A percentile compares a stretch with the other conserved stretches of the same genome.
Conservation (phyloP, 2,113 vertebrate species). For the Albula glossodonta region DNA sequence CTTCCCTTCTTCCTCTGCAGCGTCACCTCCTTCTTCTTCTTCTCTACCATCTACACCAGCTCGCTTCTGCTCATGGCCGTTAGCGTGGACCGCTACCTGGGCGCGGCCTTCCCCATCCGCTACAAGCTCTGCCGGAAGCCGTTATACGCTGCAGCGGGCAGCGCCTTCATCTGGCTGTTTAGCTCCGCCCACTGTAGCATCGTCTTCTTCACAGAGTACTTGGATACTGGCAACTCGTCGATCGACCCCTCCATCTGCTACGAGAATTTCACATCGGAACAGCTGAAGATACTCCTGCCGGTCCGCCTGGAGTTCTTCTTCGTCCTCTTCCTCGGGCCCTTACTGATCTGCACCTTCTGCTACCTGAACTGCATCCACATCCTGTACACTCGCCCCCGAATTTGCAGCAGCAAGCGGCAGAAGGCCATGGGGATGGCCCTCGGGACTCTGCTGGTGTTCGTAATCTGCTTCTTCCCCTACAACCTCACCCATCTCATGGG, state of each 20-base stretch:
- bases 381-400: constrained; percentile 50
- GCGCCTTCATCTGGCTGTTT: constrained; percentile 66
- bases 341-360: constrained; percentile 64
- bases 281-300: constrained; percentile 64
- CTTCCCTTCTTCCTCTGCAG: constrained; percentile 62
- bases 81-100: constrained; percentile 75
- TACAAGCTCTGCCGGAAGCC: constrained; percentile 58
- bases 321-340: constrained; percentile 67
- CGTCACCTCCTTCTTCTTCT: constrained; percentile 67
- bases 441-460: constrained; percentile 71
- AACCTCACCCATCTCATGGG: constrained; percentile 73
- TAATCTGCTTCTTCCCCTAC: constrained; percentile 74
- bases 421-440: constrained; percentile 68
- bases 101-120: constrained; percentile 64
- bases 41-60: constrained; percentile 79
- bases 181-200: constrained; percentile 68
- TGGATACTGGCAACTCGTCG: not conserved
- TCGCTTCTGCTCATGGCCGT: constrained; percentile 72
- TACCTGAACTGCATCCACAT: constrained; percentile 60
- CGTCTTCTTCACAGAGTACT: constrained; percentile 56
- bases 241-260: constrained; percentile 57
- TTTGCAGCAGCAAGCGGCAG: constrained; percentile 55
- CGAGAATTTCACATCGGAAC: constrained; percentile 56
- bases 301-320: constrained; percentile 68
- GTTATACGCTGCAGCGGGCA: constrained; percentile 25